Percentiles rank a stretch among this genome's conserved stretches.
phyloP scores from a whole-genome alignment of 2,113 vertebrate genomes.

The Aphelocoma coerulescens region DNA sequence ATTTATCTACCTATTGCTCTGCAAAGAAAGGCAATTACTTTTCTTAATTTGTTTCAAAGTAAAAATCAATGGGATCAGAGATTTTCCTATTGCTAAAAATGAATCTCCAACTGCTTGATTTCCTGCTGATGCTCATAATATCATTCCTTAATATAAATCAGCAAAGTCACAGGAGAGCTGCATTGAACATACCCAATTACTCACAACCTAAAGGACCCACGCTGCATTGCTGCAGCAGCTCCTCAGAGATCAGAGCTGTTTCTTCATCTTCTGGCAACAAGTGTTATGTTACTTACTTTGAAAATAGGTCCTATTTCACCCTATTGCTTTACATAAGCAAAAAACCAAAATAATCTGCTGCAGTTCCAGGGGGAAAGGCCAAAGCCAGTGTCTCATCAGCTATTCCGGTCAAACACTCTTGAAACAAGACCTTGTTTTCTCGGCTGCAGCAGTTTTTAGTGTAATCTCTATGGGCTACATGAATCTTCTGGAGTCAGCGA shows the following conservation, averaged over 20 bases:
- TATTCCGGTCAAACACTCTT: not conserved
- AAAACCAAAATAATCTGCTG: not conserved
- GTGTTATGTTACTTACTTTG: not conserved
- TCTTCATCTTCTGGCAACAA: constrained; percentile 31
- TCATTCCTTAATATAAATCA: not conserved
- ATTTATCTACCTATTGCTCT: not conserved
- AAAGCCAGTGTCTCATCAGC: not conserved
- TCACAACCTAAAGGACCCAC: not conserved
- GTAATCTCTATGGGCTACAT: not conserved
- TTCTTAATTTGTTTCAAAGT: not conserved
- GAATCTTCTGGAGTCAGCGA: not conserved
- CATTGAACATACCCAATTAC: not conserved
- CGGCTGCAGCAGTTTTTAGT: constrained; percentile 28
- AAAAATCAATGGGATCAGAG: not conserved
- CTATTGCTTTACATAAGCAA: constrained; percentile 29
- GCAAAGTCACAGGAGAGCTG: not conserved
- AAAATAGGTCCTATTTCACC: constrained; percentile 33
- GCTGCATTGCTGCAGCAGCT: not conserved
- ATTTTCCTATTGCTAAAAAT: not conserved
- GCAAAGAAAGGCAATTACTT: not conserved
- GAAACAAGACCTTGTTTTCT: constrained; percentile 47
- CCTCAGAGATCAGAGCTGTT: not conserved
- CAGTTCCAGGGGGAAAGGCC: not conserved
- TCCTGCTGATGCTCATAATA: not conserved
- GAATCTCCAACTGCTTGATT: not conserved